phyloP scores from a whole-genome alignment of 2,113 vertebrate genomes.

The Paramisgurnus dabryanus region DNA sequence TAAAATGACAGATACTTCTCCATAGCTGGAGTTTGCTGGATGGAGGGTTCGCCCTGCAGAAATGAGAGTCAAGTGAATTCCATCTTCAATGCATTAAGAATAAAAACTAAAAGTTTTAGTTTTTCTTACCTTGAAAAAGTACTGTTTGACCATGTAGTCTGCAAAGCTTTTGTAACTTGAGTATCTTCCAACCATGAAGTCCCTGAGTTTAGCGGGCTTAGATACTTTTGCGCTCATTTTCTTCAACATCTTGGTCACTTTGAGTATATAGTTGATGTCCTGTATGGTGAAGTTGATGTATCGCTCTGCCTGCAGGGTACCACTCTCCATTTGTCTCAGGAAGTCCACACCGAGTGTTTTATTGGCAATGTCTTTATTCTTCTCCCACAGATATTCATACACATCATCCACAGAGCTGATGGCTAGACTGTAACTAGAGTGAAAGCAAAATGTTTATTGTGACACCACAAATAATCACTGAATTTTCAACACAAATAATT shows the following conservation, averaged over 20 bases:
- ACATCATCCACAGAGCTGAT: slow-evolving; percentile 17
- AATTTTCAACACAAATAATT: neutral
- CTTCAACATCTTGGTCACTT: slow-evolving; percentile 45
- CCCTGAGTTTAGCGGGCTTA: neutral
- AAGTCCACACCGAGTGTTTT: slow-evolving; percentile 18
- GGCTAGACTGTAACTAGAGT: slow-evolving; percentile 4
- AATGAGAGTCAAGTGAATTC: neutral
- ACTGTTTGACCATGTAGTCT: neutral
- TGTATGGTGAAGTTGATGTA: slow-evolving; percentile 50
- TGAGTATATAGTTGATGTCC: slow-evolving; percentile 41
- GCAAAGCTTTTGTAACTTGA: slow-evolving; percentile 17
- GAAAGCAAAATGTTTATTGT: neutral
- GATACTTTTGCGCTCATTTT: slow-evolving; percentile 11
- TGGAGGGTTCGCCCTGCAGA: slow-evolving; percentile 25
- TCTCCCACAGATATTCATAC: slow-evolving; percentile 49
- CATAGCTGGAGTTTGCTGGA: slow-evolving; percentile 37
- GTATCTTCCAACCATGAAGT: slow-evolving; percentile 34
- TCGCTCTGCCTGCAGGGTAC: slow-evolving; percentile 44
- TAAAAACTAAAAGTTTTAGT: no score
- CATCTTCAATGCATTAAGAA: neutral
- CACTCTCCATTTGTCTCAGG: slow-evolving; percentile 42
- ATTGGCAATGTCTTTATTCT: slow-evolving; percentile 36
- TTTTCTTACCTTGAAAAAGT: slow-evolving; percentile 46
- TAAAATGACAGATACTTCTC: slow-evolving; percentile 40
- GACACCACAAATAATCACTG: neutral